phyloP scores from a whole-genome alignment of 2,797 vertebrate species.

The Tragelaphus eurycerus region DNA sequence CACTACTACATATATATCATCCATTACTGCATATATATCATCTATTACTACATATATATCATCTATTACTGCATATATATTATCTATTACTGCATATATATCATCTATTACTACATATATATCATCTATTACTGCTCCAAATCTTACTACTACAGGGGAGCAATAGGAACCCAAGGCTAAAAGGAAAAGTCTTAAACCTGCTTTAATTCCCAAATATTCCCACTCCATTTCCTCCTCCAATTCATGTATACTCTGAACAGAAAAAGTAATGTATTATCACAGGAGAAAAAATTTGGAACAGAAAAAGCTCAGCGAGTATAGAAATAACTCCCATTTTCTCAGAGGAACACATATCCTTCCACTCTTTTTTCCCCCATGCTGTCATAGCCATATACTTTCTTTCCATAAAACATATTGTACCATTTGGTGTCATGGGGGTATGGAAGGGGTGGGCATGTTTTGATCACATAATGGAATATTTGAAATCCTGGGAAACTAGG shows the following conservation, averaged over 20 bases:
- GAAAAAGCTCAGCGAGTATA: not conserved
- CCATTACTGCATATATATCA: no score
- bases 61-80: no score
- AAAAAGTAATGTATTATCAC: not conserved
- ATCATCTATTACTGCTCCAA: not conserved
- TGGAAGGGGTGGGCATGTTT: not conserved
- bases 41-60: no score
- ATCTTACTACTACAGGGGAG: not conserved
- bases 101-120: not conserved
- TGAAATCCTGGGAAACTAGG: not conserved
- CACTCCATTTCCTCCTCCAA: not conserved
- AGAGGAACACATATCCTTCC: not conserved
- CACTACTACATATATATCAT: no score
- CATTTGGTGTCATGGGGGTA: not conserved
- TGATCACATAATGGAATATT: not conserved
- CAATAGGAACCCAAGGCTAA: not conserved
- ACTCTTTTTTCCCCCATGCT: not conserved
- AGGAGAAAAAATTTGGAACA: not conserved
- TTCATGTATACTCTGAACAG: not conserved
- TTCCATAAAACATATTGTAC: not conserved
- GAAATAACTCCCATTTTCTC: not conserved
- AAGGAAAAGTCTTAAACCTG: not conserved
- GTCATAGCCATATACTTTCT: not conserved
- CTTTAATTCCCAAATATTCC: not conserved
- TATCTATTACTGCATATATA: no score